These are phyloP conservation scores for Brachylomia viminalis DNA, from an alignment of 2,888 invertebrate species.

Conservation along the genomic window DNA sequence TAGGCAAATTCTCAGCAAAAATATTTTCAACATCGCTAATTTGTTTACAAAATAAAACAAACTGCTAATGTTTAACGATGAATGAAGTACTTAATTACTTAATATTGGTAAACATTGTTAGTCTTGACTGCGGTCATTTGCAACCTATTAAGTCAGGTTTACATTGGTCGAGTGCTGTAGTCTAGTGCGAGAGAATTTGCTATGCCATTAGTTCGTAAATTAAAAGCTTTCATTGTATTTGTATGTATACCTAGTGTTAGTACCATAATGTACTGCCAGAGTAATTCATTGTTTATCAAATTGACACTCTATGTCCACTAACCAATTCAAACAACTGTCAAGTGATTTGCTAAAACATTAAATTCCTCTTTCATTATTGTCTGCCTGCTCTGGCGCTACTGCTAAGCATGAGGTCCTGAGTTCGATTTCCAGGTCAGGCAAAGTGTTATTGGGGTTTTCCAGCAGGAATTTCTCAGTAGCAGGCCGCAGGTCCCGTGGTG, in stretches of 20 bases:
- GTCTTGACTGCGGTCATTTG: conserved; percentile 30
- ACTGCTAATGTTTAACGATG: conserved; percentile 19
- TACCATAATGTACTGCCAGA: neutral
- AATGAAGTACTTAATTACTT: conserved; percentile 33
- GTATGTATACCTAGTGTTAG: neutral
- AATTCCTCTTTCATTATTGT: no score
- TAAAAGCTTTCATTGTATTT: conserved; percentile 31
- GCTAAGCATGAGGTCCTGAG: neutral
- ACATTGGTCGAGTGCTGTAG: conserved; percentile 44
- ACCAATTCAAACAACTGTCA: neutral
- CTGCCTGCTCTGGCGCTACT: no score
- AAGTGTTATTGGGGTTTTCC: no score
- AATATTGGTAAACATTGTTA: conserved; percentile 47
- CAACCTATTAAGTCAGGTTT: conserved; percentile 43
- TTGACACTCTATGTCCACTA: neutral
- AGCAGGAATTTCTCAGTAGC: no score
- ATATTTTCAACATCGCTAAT: conserved; percentile 15
- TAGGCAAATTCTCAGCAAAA: neutral
- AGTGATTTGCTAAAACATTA: neutral
- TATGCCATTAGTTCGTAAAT: conserved; percentile 40
- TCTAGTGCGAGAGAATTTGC: conserved; percentile 50
- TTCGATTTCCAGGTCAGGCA: neutral
- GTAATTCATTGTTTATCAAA: neutral
- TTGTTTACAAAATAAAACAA: conserved; percentile 43
- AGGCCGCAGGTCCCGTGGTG: no score